Conservation (phyloP, 2,113 vertebrate genomes). For the Pungitius pungitius region DNA sequence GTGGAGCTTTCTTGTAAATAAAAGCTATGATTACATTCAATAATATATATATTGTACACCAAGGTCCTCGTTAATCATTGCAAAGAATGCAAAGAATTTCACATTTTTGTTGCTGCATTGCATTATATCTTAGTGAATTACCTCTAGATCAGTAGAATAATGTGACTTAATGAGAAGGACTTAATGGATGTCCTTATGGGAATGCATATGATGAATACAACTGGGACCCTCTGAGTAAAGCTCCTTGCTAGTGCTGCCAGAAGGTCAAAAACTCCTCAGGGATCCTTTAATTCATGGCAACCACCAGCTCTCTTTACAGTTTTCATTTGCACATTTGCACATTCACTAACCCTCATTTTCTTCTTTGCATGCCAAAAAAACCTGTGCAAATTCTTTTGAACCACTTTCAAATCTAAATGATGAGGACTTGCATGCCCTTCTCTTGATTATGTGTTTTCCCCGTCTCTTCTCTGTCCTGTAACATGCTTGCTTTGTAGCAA, state of each 20-base stretch:
- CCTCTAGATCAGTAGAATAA: not conserved
- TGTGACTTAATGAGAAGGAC: not conserved
- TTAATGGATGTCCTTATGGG: not conserved
- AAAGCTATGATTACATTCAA: not conserved
- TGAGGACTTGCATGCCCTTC: slow-evolving; percentile 84
- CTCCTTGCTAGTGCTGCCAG: not conserved
- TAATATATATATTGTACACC: not conserved
- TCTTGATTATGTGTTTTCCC: slow-evolving; percentile 87
- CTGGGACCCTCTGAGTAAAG: not conserved
- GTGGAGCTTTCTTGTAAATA: slow-evolving; percentile 6
- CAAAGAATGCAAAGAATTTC: not conserved
- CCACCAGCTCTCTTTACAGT: slow-evolving; percentile 25
- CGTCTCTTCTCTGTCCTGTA: slow-evolving; percentile 86
- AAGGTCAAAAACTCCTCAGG: slow-evolving; percentile 19
- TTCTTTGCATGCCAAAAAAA: slow-evolving; percentile 65
- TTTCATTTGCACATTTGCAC: slow-evolving; percentile 37
- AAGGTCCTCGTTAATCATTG: not conserved
- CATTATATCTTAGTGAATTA: not conserved
- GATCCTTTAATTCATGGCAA: slow-evolving; percentile 27
- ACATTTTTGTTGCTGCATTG: not conserved
- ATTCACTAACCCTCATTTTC: slow-evolving; percentile 23
- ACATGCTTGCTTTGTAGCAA: slow-evolving; percentile 96
- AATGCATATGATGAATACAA: not conserved
- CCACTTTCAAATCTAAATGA: slow-evolving; percentile 72
- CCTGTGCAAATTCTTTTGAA: slow-evolving; percentile 46